These are phyloP conservation scores for Drosophila tanythrix DNA, from an alignment of 2,888 invertebrate species.

Conservation along the genomic window DNA sequence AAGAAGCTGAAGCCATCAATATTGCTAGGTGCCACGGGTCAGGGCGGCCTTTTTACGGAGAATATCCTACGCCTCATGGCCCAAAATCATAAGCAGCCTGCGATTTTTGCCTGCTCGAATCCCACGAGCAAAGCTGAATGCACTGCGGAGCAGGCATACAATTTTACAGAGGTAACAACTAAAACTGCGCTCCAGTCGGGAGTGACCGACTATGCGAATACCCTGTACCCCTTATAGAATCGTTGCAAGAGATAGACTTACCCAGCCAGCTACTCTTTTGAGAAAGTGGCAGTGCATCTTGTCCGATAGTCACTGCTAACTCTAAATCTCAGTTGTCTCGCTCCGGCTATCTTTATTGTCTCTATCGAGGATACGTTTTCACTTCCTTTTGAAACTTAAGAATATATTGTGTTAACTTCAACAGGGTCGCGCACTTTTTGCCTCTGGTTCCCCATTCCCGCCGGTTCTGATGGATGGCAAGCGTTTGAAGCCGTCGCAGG, in stretches of 20 bases:
- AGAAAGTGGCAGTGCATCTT: background rate
- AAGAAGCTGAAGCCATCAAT: constrained; percentile 59
- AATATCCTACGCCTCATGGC: constrained; percentile 49
- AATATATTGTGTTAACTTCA: background rate
- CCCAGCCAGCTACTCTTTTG: background rate
- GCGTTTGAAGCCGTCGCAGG: constrained; percentile 56
- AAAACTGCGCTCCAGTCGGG: background rate
- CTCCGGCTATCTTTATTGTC: background rate
- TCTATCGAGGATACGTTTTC: background rate
- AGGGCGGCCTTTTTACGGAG: constrained; percentile 55
- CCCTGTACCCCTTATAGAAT: background rate
- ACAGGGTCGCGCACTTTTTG: constrained; percentile 64
- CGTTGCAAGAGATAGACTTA: background rate
- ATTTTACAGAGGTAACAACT: constrained; percentile 52
- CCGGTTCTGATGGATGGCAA: constrained; percentile 62
- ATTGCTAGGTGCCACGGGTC: constrained; percentile 59
- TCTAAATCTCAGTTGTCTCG: background rate
- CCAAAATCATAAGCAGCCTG: constrained; percentile 52
- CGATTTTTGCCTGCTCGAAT: constrained; percentile 66
- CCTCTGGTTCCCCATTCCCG: constrained; percentile 67
- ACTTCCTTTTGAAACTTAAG: background rate
- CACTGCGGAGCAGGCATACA: constrained; percentile 67
- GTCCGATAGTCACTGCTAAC: background rate
- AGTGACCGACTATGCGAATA: background rate
- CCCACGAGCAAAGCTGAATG: constrained; percentile 67